Percentiles rank a stretch among this genome's conserved stretches.
Evolutionary conservation across 2,113 vertebrate genomes (phyloP).

Genomic region (Leptodactylus fuscus): DNA sequence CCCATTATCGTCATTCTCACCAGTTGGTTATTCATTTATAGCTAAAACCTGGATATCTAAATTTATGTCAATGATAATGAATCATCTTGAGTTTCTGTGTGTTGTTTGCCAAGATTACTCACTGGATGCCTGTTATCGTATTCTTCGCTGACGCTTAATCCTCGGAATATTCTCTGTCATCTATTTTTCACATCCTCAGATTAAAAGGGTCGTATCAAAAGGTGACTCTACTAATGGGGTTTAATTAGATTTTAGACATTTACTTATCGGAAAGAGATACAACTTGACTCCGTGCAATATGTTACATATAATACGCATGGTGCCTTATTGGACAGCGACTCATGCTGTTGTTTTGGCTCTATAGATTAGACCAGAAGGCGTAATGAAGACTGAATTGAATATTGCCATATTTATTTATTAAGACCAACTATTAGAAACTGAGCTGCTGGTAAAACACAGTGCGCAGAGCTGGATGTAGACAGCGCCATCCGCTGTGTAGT

Average conservation of each 20-base stretch:
- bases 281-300: neutral
- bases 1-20: slow-evolving; percentile 20
- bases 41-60: neutral
- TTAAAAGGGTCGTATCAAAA: neutral
- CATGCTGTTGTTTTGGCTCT: neutral
- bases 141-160: neutral
- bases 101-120: slow-evolving; percentile 42
- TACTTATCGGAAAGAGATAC: neutral
- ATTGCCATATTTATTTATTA: too few relatives aligned
- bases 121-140: neutral
- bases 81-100: slow-evolving; percentile 16
- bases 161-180: neutral
- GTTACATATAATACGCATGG: neutral
- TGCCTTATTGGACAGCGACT: neutral
- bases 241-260: neutral
- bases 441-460: too few relatives aligned
- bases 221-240: neutral
- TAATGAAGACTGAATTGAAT: too few relatives aligned
- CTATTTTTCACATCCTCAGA: neutral
- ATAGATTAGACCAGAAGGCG: too few relatives aligned
- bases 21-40: slow-evolving; percentile 30
- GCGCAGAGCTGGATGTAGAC: too few relatives aligned
- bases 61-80: slow-evolving; percentile 37
- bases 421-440: too few relatives aligned
- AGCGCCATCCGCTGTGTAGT: too few relatives aligned